Evolutionary conservation across 2,888 invertebrate species (phyloP), one percentile per base, ranked within the genome.

Genomic region (Hetaerina titia): DNA sequence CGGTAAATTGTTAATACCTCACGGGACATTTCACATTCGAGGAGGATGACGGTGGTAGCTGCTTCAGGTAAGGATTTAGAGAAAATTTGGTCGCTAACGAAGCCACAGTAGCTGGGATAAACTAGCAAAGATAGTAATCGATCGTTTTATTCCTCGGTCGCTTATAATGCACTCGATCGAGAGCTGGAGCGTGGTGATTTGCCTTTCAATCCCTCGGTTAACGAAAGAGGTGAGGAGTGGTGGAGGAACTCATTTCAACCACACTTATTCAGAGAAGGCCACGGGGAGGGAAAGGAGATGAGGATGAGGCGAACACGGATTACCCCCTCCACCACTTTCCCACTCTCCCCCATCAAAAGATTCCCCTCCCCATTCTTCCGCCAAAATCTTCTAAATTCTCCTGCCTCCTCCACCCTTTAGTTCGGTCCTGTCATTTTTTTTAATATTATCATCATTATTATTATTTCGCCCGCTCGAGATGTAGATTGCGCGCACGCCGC

Each of bases 401-500:
- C 25, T 81, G 13, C 11, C 81, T 5, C 81, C 31, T 31, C n/a
- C 11, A 7, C 15, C n/a, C 13, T 31, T 31, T 2, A 0, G 9
- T 11, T 69, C 19, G n/a, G 69, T n/a, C 6, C 31, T 2, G 13
- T 31, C 31, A 31, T 81, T 15, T 13, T 15, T 8, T 81, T 81
- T 31, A 31, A 31, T 81, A 25, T 81, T 81, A 60, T 60, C 60
- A 25, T 31, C 31, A 31, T 81, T 81, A 31, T 31, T 31, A 81
- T 92, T 69, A 45, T 92, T 69, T 69, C 92, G 25, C 60, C 92
- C 69, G 60, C 60, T 56, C 57, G 89, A 92, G 92, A 92, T 92
- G 92, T 92, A 92, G 92, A 92, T 92, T 69, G 56, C 45, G 92
- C 69, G 92, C 92, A 69, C 69, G 13, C 56, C 74, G n/a, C 56